Evolutionary conservation across 2,888 invertebrate genomes (phyloP).

Genomic region (Icerya purchasi): DNA sequence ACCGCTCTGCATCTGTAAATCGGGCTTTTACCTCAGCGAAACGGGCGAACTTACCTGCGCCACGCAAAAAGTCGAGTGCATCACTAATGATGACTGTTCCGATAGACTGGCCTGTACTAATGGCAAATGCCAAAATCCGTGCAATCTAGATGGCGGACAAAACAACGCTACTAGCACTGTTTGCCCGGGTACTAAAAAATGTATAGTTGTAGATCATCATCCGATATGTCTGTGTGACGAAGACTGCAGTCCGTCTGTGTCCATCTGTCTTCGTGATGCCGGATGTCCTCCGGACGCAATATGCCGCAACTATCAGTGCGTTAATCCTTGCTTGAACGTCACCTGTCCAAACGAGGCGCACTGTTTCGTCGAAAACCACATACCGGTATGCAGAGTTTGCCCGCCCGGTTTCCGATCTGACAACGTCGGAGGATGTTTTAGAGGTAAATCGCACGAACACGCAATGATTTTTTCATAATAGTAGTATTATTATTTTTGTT

Average conservation of each 20-base stretch:
- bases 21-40: conserved; percentile 71
- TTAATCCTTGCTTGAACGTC: conserved; percentile 69
- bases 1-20: conserved; percentile 71
- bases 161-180: conserved; percentile 28
- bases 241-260: conserved; percentile 64
- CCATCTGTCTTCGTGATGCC: conserved; percentile 71
- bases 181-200: conserved; percentile 63
- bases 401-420: conserved; percentile 80
- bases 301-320: conserved; percentile 70
- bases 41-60: conserved; percentile 70
- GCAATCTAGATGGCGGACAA: conserved; percentile 32
- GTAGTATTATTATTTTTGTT: no score
- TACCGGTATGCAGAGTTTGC: conserved; percentile 88
- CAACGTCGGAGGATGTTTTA: conserved; percentile 79
- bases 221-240: conserved; percentile 68
- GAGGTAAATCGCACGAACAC: no score
- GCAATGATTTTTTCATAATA: no score
- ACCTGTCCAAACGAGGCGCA: conserved; percentile 67
- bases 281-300: conserved; percentile 69
- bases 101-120: conserved; percentile 61
- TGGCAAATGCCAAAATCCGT: conserved; percentile 69
- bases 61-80: conserved; percentile 58
- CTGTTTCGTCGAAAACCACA: conserved; percentile 85
- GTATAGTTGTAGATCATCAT: conserved; percentile 69
- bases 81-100: conserved; percentile 59